Base-by-base conservation (phyloP, 2,888 invertebrate species). In the Rhorus exstirpatorius region DNA sequence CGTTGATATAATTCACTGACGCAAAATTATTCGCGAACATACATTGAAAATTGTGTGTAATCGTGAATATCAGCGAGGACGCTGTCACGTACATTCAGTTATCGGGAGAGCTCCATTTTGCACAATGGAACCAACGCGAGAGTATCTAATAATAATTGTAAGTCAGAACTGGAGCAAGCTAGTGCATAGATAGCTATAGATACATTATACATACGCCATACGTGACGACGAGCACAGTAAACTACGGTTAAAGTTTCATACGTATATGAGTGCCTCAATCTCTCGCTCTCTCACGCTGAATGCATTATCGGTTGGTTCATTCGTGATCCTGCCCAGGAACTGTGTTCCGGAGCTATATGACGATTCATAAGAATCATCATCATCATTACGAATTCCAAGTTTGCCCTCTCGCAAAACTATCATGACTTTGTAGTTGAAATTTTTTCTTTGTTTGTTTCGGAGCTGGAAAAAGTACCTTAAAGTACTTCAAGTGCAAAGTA, bases 231-330 rank as follows among this genome's bases (percentile, higher is more conserved):
- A 12, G 8, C n/a, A 63, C 78, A 84, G 84, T 86, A 82, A 87
- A 86, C 83, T 85, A 82, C 83, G 84, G 86, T 86, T 85, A 86
- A 89, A 89, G 81, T 89, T 89, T 63, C 61, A 35, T 41, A 38
- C 17, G 19, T 31, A 19, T 31, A 24, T 58, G 58, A 14, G 35
- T 61, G 14, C 7, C 10, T 41, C 38, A 38, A 35, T 19, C 19
- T 55, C 61, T 38, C 38, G 17, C 14, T 8, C 61, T 21, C 68
- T 53, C 68, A 38, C 70, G 49, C 60, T 41, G 35, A 21, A 60
- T 83, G 79, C 51, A 61, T 81, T 81, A 81, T 81, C 79, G 79
- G 77, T 65, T 26, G 78, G 49, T 80, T 67, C 82, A 79, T 79
- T 83, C 79, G 84, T 70, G 83, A 79, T 81, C 51, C 74, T 70